Evolutionary conservation across 2,888 invertebrate species (phyloP), one percentile per base, ranked within the genome.

Genomic region (Alloscopus bannaensis): DNA sequence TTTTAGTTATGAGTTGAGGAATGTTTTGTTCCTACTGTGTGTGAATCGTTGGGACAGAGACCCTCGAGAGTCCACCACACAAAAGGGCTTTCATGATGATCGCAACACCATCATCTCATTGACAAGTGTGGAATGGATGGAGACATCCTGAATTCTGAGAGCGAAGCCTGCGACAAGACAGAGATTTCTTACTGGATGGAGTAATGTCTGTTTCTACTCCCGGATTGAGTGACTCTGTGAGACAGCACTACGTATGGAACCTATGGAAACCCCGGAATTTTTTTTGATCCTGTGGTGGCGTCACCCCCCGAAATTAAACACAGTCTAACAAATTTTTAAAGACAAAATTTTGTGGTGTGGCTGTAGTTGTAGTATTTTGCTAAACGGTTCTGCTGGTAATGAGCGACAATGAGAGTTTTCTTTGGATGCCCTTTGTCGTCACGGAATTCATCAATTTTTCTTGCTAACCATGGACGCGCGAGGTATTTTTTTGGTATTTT

Each of bases 11-110:
- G 70, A 70, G 42, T 77, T 70, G 57, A 71, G 69, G 78, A 64
- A 71, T 78, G 47, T 59, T 78, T 70, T n/a, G n/a, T n/a, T 78
- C 78, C 78, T 78, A 78, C 78, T 78, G 78, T 78, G 60, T 78
- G 78, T 71, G 11, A 78, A 66, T 78, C 78, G 78, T 50, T 69
- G 69, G 60, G 26, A 60, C 31, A 57, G 28, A 60, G 52, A 64
- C 11, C 55, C 36, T 47, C 29, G 57, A 57, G 45, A 57, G 76
- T 68, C 76, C 65, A 66, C 75, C 75, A 65, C 65, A 65, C 66
- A 75, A 59, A 66, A 59, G 22, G 52, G 59, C 45, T 66, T 36
- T 71, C 71, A 31, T 40, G 40, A 57, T 40, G 6, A 60, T 29
- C 22, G 50, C 28, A 59, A 29, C 62, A 50, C 18, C 50, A 71